Base-by-base conservation (phyloP, 2,113 vertebrate genomes). In the Grammomys dolichurus region DNA sequence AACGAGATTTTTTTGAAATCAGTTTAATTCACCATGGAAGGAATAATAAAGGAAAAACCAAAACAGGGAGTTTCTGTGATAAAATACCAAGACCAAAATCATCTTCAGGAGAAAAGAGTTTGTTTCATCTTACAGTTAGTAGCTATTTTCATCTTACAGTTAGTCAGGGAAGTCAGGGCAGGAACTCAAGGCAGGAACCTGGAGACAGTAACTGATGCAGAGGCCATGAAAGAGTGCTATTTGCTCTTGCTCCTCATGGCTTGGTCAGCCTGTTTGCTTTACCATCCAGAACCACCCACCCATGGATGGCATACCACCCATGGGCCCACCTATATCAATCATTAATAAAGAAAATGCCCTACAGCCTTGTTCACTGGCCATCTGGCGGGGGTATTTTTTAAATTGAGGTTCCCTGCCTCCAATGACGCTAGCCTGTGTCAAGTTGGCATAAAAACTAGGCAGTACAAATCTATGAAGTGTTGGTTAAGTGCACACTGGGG, bases 1-100 rank as follows among this genome's bases (percentile, higher is more conserved):
- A 95, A 86, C 5, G 12, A 92, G 89, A 70, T 90, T 95, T 81
- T 95, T 95, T 87, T 97, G 67, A 93, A 94, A 80, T 43, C 26
- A 56, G 58, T 87, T 87, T 87, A 92, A 89, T 87, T 54, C 19
- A 91, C 72, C 77, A 12, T 90, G 36, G 7, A 94, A 31, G n/a
- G 51, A 60, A 33, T 90, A 95, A 73, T 48, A 54, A 93, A n/a
- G 82, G 65, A 80, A 70, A 97, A 90, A 77, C 22, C 40, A 72
- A 40, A 90, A 96, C 40, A 10, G 58, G n/a, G 31, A 60, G 13
- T 28, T 9, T 43, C 58, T 84, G 16, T 43, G 58, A 43, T 43
- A 84, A 43, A 82, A 43, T 40, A 63, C 24, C 40, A 84, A 0
- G 7, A 28, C 26, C 26, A 65, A 40, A 46, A 85, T 40, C 26